phyloP scores from a whole-genome alignment of 2,797 vertebrate species.

The Propithecus deckenii region DNA sequence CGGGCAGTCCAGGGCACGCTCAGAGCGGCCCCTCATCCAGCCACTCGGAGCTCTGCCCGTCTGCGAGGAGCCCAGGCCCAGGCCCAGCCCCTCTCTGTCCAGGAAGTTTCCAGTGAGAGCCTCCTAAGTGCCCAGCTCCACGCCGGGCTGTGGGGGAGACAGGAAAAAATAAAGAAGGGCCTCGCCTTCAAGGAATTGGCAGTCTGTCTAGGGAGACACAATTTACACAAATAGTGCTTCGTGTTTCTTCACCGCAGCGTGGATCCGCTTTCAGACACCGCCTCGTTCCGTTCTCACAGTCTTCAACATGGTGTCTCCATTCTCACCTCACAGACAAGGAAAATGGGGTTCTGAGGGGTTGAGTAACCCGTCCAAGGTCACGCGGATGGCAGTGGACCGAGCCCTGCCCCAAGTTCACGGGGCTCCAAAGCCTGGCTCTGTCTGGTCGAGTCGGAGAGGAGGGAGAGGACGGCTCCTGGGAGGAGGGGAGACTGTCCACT shows the following conservation, averaged over 20 bases:
- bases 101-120: background rate
- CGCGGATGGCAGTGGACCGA: background rate
- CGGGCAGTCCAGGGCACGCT: fast-evolving
- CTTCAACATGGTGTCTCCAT: background rate
- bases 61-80: background rate
- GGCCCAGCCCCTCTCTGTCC: background rate
- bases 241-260: background rate
- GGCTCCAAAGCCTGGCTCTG: background rate
- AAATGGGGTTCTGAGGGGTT: background rate
- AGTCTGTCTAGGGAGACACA: slow-evolving; percentile 35
- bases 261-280: background rate
- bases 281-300: background rate
- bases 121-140: background rate
- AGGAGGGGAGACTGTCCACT: background rate
- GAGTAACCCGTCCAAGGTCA: background rate
- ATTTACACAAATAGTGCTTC: background rate
- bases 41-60: background rate
- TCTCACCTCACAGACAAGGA: background rate
- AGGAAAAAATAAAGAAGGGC: slow-evolving; percentile 7
- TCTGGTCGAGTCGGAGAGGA: background rate
- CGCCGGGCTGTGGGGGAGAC: background rate
- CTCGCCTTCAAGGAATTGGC: slow-evolving; percentile 43
- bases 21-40: background rate
- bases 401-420: background rate
- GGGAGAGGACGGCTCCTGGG: background rate